Evolutionary conservation across 2,113 vertebrate species (phyloP), one percentile per base, ranked within the genome.

Genomic region (Natator depressus): DNA sequence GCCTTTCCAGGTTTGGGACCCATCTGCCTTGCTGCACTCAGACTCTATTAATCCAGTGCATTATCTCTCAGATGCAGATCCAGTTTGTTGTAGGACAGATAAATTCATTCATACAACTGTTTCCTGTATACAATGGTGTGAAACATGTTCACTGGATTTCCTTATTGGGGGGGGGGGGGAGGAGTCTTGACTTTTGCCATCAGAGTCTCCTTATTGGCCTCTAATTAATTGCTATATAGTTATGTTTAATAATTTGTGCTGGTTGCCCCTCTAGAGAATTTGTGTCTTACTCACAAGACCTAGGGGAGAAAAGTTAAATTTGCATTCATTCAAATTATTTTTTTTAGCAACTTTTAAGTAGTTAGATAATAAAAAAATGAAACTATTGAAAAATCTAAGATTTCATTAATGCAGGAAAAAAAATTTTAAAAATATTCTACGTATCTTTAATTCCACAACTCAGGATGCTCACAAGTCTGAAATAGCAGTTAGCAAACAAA

Each of bases 111-210:
- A 3, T 85, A 84, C 87, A 87, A 85, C 5, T 76, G 31, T 10
- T 4, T 86, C 59, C 16, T 90, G 17, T 6, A 82, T 11, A 24
- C 29, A 87, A 87, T 1, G 65, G 65, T 80, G 16, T 24, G 0
- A 55, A 82, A 82, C 31, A 31, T 51, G 94, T 92, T 93, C 85
- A 89, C 8, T 91, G 1, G 4, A 87, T 93, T 95, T 87, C 76
- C 89, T 87, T 50, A 38, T n/a, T 42, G 42, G 42, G 35, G 8
- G 4, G n/a, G 47, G 46, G 8, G 4, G 38, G 47, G 31, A 17
- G 13, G 24, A 87, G 29, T n/a, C 54, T 85, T 62, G 51, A 89
- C n/a, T 91, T 88, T 24, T 76, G 31, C 17, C 14, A 76, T 80
- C 3, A 27, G 31, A 17, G 80, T 10, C 3, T 72, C 59, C 91